A percentile compares a stretch with the other conserved stretches of the same genome.
These are phyloP conservation scores for Leptocoma aspasia DNA, from an alignment of 2,113 vertebrate species.

Conservation along the genomic window DNA sequence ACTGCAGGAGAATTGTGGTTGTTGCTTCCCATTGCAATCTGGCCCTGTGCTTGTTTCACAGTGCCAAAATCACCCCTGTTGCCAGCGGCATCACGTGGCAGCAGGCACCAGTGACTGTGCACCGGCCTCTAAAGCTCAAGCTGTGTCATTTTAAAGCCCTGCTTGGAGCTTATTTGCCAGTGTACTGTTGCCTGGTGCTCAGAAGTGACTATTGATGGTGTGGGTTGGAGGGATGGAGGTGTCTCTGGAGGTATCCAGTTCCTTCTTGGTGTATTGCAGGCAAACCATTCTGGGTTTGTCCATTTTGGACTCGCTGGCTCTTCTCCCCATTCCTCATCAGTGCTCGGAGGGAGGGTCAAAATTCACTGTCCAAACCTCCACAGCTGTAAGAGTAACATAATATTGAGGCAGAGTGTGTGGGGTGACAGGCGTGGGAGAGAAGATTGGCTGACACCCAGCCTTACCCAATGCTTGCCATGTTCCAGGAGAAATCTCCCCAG, in stretches of 20 bases:
- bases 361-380: constrained; percentile 18
- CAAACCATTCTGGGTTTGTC: not conserved
- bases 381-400: constrained; percentile 36
- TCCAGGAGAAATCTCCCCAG: not conserved
- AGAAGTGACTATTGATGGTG: not conserved
- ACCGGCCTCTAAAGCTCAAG: fast-evolving
- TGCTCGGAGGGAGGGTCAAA: constrained; percentile 44
- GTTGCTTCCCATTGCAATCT: not conserved
- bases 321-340: not conserved
- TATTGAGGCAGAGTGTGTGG: not conserved
- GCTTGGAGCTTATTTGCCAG: not conserved
- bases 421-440: not conserved
- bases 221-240: not conserved
- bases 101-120: not conserved
- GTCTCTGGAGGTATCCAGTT: not conserved
- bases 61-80: not conserved
- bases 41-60: not conserved
- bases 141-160: not conserved
- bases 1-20: not conserved
- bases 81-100: not conserved
- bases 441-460: not conserved
- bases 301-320: not conserved
- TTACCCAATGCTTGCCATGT: not conserved
- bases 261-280: not conserved
- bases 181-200: not conserved